Base-by-base conservation (phyloP, 2,797 vertebrate species). In the Silurus aristotelis region DNA sequence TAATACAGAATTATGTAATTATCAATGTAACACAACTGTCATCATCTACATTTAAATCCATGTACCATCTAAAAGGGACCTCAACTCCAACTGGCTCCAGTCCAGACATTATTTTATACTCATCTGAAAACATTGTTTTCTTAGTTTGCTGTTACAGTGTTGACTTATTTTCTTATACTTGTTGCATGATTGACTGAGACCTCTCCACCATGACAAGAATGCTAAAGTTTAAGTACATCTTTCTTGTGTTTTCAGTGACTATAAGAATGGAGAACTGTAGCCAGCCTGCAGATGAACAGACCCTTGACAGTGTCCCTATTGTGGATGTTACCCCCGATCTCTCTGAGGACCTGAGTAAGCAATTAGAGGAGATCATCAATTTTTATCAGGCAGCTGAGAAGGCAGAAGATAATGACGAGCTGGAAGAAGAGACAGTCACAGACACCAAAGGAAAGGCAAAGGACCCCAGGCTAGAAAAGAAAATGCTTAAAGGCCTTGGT, bases 361-460 rank as follows among this genome's bases (percentile, higher is more conserved):
- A 97, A 91, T 96, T 99, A 93, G 97, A 99, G 92, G 97, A 99
- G 92, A 98, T 99, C 90, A 97, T 99, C 90, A 98, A 93, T 92
- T 96, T 94, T 60, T 99, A 99, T 0, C 95, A 96, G 80, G 95
- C 94, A 19, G 92, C 92, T 0, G 89, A 92, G 86, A 0, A 89
- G 89, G 79, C 89, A 88, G 81, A 88, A 68, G 96, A 90, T 78
- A 87, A 90, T 0, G 94, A 96, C 85, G 95, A 93, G 82, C 31
- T 83, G 0, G 96, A 95, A 73, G 96, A 95, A 43, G 89, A 95
- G 71, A 94, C 94, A 88, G 91, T 92, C 88, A 89, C 87, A 3
- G 88, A 89, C 31, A 82, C 87, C 86, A 94, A 90, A 86, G 92
- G 92, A 63, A 20, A 89, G 84, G 94, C 93, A 90, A 97, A 96